These are phyloP conservation scores for Mythimna pallens DNA, from an alignment of 2,888 invertebrate genomes.

Conservation along the genomic window DNA sequence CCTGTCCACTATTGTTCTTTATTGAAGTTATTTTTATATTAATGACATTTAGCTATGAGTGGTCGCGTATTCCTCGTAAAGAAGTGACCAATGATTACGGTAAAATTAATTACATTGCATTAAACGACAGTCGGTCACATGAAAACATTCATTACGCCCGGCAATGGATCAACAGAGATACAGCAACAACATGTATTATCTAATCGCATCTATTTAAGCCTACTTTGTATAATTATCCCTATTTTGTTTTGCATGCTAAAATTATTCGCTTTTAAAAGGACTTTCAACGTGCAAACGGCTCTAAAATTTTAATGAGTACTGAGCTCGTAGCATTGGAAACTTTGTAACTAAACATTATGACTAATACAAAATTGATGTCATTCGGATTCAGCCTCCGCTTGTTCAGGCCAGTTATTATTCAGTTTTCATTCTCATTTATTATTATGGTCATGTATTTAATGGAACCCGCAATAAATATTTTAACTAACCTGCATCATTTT, in stretches of 20 bases:
- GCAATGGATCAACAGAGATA: conserved; percentile 67
- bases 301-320: conserved; percentile 58
- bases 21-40: conserved; percentile 27
- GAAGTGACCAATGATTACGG: conserved; percentile 43
- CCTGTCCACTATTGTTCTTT: conserved; percentile 41
- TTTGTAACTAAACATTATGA: conserved; percentile 42
- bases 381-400: conserved; percentile 15
- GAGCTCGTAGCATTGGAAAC: conserved; percentile 41
- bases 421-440: background rate
- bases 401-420: background rate
- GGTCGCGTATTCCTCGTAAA: conserved; percentile 35
- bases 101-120: conserved; percentile 60
- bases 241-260: conserved; percentile 62
- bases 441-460: background rate
- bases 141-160: conserved; percentile 62
- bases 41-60: conserved; percentile 24
- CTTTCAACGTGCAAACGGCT: conserved; percentile 55
- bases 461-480: background rate
- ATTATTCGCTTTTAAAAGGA: conserved; percentile 59
- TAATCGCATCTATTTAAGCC: conserved; percentile 64
- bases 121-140: conserved; percentile 59
- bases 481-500: background rate
- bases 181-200: conserved; percentile 62
- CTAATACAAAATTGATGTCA: conserved; percentile 43
- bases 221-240: conserved; percentile 62